Conservation (phyloP, 2,113 vertebrate genomes). For the Galbula dea region DNA sequence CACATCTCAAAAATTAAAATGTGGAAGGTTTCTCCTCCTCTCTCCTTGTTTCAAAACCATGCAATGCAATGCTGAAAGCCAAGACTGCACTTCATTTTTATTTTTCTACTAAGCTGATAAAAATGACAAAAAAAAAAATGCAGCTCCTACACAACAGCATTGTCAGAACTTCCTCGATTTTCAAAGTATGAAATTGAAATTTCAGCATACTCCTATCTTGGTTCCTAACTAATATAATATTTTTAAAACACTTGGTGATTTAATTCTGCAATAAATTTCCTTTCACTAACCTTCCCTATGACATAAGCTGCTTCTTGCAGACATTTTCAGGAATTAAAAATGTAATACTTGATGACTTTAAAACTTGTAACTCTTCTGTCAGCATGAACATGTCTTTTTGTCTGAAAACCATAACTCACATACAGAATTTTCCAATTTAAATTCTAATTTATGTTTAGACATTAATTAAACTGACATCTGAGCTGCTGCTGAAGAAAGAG, state of each 20-base stretch:
- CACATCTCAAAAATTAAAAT: not conserved
- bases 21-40: not conserved
- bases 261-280: not conserved
- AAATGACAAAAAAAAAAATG: not conserved
- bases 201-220: not conserved
- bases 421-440: not conserved
- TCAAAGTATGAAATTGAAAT: not conserved
- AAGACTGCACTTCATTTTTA: not conserved
- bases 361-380: not conserved
- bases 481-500: not conserved
- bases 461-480: conserved; percentile 5
- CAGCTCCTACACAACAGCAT: not conserved
- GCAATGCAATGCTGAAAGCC: not conserved
- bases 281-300: not conserved
- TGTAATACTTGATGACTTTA: not conserved
- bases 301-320: not conserved
- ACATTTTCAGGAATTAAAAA: conserved; percentile 10
- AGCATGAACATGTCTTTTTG: not conserved
- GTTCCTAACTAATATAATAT: not conserved
- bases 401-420: not conserved
- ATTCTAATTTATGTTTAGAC: not conserved
- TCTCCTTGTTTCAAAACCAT: not conserved
- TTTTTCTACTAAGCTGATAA: not conserved
- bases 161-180: not conserved
- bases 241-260: not conserved